Conservation (phyloP, 2,888 invertebrate genomes). For the Geophilus truncorum region DNA sequence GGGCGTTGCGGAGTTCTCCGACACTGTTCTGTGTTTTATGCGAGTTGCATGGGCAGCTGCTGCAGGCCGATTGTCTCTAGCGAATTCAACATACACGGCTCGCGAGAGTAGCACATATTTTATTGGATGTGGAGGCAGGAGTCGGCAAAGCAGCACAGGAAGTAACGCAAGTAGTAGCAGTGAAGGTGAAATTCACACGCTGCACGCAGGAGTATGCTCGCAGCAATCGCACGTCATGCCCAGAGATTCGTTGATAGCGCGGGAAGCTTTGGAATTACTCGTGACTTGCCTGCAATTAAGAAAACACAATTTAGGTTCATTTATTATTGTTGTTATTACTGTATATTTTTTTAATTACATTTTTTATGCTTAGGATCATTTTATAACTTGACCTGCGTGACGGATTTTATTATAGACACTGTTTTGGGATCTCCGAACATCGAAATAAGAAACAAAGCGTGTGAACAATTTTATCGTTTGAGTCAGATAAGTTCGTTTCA, state of each 20-base stretch:
- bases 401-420: constrained; percentile 52
- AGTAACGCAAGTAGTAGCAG: constrained; percentile 50
- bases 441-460: constrained; percentile 48
- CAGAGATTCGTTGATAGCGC: constrained; percentile 50
- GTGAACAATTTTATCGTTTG: constrained; percentile 49
- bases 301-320: constrained; percentile 47
- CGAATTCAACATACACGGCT: constrained; percentile 47
- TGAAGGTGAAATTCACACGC: constrained; percentile 42
- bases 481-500: constrained; percentile 42
- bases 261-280: constrained; percentile 50
- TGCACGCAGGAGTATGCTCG: constrained; percentile 49
- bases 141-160: constrained; percentile 50
- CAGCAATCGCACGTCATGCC: constrained; percentile 47
- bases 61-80: constrained; percentile 50
- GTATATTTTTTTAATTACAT: not conserved
- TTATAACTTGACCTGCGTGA: constrained; percentile 48
- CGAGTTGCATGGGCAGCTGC: constrained; percentile 53
- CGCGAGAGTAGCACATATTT: constrained; percentile 42
- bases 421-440: constrained; percentile 49
- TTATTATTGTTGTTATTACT: not conserved
- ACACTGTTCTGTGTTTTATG: constrained; percentile 49
- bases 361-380: constrained; percentile 45
- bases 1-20: constrained; percentile 48
- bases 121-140: constrained; percentile 42
- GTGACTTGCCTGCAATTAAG: constrained; percentile 50